A percentile compares a stretch with the other conserved stretches of the same genome.
These are phyloP conservation scores for Colistium nudipinnis DNA, from an alignment of 2,113 vertebrate species.

Conservation along the genomic window DNA sequence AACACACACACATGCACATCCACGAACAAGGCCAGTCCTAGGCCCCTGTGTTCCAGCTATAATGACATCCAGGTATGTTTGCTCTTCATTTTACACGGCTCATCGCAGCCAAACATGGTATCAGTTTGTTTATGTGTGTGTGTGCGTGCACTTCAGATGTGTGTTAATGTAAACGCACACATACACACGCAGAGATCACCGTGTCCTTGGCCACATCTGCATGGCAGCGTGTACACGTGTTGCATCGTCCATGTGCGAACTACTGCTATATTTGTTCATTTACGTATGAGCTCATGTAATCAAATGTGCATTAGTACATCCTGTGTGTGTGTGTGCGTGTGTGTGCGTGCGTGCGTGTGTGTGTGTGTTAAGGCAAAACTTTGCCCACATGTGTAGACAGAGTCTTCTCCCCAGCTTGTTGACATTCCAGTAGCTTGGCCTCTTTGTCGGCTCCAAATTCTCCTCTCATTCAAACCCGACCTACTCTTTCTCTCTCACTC, in stretches of 20 bases:
- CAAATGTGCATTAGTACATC: conserved; percentile 19
- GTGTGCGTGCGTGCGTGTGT: conserved; percentile 11
- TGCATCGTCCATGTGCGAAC: neutral
- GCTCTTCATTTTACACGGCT: conserved; percentile 78
- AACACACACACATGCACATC: conserved; percentile 1
- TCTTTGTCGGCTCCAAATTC: conserved; percentile 59
- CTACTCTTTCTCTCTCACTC: neutral
- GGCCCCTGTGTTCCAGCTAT: conserved; percentile 48
- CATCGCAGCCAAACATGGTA: conserved; percentile 69
- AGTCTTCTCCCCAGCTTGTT: conserved; percentile 59
- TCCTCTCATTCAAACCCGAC: conserved; percentile 69
- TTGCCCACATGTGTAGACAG: conserved; percentile 58
- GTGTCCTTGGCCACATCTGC: conserved; percentile 34
- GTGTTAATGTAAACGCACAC: neutral
- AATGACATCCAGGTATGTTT: conserved; percentile 82
- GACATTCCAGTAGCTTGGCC: conserved; percentile 75
- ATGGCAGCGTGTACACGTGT: neutral
- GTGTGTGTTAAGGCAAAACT: neutral
- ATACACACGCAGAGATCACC: neutral
- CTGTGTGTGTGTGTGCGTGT: neutral
- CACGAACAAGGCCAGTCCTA: conserved; percentile 10
- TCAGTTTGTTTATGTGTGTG: conserved; percentile 27
- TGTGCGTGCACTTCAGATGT: conserved; percentile 11
- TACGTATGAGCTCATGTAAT: conserved; percentile 23
- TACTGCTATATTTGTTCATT: neutral